Conservation (phyloP, 2,113 vertebrate species). For the zebrafish (Danio rerio) region DNA sequence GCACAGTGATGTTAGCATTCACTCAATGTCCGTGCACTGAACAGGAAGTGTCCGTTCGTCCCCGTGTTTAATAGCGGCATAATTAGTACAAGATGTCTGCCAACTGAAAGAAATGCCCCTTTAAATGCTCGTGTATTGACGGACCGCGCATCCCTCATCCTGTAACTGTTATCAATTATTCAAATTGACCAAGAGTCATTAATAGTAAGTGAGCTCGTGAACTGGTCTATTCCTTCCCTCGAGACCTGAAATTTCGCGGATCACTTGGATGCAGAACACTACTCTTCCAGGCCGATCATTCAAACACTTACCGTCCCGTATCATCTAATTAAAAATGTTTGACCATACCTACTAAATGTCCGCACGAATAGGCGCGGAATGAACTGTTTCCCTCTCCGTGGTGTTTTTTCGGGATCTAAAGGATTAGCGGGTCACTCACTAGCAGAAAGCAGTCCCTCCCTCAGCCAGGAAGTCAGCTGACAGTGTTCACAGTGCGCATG, state of each 20-base stretch:
- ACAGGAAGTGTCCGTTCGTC: slow-evolving; percentile 48
- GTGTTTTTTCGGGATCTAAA: slow-evolving; percentile 34
- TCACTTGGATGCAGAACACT: not conserved
- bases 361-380: slow-evolving; percentile 17
- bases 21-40: not conserved
- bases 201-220: slow-evolving; percentile 5
- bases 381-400: slow-evolving; percentile 12
- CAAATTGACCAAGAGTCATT: not conserved
- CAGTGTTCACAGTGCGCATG: slow-evolving; percentile 23
- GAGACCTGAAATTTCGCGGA: slow-evolving; percentile 4
- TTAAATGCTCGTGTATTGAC: slow-evolving; percentile 20
- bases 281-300: not conserved
- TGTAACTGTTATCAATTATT: not conserved
- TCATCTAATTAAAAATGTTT: not conserved
- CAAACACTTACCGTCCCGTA: not conserved
- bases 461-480: slow-evolving; percentile 56
- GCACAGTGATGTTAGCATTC: not conserved
- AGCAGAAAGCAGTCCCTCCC: slow-evolving; percentile 35
- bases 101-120: not conserved
- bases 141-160: not conserved
- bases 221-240: slow-evolving; percentile 19
- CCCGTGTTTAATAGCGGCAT: slow-evolving; percentile 37
- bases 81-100: slow-evolving; percentile 44
- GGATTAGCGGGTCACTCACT: slow-evolving; percentile 46
- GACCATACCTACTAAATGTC: slow-evolving; percentile 48